phyloP scores from a whole-genome alignment of 2,888 invertebrate genomes.

The Anaspis maculata region DNA sequence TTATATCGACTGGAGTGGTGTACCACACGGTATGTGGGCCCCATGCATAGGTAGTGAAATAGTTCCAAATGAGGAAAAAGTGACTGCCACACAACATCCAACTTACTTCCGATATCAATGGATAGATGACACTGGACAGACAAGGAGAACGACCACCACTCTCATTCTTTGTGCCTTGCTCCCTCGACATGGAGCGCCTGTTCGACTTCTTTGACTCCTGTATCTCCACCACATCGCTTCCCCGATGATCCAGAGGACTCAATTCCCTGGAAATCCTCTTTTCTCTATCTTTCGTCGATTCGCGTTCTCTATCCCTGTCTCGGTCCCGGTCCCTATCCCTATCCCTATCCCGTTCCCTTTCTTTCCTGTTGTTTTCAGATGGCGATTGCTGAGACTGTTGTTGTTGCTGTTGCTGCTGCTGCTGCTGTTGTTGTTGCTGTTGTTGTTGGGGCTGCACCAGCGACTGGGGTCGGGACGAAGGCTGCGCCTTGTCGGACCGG shows the following conservation, averaged over 20 bases:
- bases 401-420: slow-evolving; percentile 14
- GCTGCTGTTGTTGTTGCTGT: slow-evolving; percentile 29
- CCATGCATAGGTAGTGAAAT: too few species aligned
- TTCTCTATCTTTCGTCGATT: slow-evolving; percentile 33
- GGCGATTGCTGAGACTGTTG: not conserved
- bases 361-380: not conserved
- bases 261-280: slow-evolving; percentile 40
- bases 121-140: slow-evolving; percentile 48
- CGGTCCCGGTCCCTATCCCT: slow-evolving; percentile 42
- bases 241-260: slow-evolving; percentile 47
- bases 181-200: slow-evolving; percentile 28
- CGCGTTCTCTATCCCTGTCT: slow-evolving; percentile 41
- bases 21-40: too few species aligned
- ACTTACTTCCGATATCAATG: slow-evolving; percentile 47
- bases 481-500: slow-evolving; percentile 43
- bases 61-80: slow-evolving; percentile 4
- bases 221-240: slow-evolving; percentile 32
- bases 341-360: too few species aligned
- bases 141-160: slow-evolving; percentile 36
- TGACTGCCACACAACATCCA: too few species aligned
- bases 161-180: slow-evolving; percentile 30
- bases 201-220: slow-evolving; percentile 34
- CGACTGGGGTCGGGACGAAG: slow-evolving; percentile 30
- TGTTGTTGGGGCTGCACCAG: too few species aligned
- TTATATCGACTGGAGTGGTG: too few species aligned